phyloP scores from a whole-genome alignment of 2,888 invertebrate species.

The Strigamia crassipes region DNA sequence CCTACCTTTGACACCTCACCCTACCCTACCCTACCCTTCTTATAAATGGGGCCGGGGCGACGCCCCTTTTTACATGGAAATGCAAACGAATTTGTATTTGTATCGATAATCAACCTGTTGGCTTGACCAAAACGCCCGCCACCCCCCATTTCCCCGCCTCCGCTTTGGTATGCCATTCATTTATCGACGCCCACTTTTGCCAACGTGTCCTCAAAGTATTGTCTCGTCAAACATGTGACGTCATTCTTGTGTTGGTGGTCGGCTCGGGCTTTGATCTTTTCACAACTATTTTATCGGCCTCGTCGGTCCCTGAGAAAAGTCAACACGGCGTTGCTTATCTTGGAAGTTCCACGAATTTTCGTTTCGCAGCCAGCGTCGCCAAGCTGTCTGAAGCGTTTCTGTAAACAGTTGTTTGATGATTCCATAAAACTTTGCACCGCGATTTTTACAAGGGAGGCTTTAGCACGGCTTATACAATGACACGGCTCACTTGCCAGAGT shows the following conservation, averaged over 20 bases:
- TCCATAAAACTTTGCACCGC: conserved; percentile 7
- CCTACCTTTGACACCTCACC: conserved; percentile 29
- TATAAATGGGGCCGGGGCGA: conserved; percentile 3
- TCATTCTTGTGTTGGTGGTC: neutral
- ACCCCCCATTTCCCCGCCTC: neutral
- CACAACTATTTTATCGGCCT: neutral
- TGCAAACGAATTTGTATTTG: neutral
- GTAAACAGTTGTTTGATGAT: neutral
- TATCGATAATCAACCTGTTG: conserved; percentile 24
- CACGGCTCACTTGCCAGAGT: no score
- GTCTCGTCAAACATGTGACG: neutral
- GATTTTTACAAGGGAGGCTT: neutral
- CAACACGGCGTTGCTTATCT: conserved; percentile 20
- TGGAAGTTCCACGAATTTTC: conserved; percentile 7
- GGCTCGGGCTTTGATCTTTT: neutral
- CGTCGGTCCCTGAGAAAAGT: conserved; percentile 33
- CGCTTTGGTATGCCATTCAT: neutral
- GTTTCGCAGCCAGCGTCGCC: neutral
- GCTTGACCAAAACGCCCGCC: neutral
- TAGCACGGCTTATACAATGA: neutral
- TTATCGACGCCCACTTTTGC: neutral
- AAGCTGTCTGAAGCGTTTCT: neutral
- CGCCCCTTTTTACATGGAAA: conserved; percentile 14
- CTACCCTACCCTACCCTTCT: neutral
- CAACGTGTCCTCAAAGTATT: neutral